Evolutionary conservation across 2,888 invertebrate species (phyloP).

Genomic region (Blastobasis adustella): DNA sequence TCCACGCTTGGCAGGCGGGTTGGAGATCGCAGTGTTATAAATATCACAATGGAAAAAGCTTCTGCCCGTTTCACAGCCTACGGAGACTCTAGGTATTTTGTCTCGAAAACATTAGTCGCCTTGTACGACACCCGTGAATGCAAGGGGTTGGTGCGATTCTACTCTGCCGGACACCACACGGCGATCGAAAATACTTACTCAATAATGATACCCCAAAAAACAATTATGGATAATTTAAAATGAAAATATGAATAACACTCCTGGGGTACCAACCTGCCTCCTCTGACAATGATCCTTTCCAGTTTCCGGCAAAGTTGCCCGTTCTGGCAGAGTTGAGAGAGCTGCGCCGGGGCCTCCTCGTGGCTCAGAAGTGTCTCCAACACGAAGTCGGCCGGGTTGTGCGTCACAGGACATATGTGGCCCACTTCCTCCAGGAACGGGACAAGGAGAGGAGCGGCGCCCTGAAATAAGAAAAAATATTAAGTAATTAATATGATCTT

Average conservation of each 20-base stretch:
- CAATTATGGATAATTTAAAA: background rate
- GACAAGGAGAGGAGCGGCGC: slow-evolving; percentile 79
- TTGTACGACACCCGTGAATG: too few relatives aligned
- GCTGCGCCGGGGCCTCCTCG: slow-evolving; percentile 38
- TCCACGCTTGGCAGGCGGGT: too few relatives aligned
- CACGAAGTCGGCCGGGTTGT: slow-evolving; percentile 87
- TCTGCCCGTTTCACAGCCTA: too few relatives aligned
- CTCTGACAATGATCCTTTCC: slow-evolving; percentile 45
- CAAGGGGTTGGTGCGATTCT: too few relatives aligned
- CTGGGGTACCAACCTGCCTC: slow-evolving; percentile 40
- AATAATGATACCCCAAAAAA: background rate
- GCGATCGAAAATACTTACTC: background rate
- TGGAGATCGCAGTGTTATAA: too few relatives aligned
- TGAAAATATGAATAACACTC: background rate
- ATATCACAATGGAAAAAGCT: too few relatives aligned
- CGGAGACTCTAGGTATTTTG: too few relatives aligned
- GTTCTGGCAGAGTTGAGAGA: slow-evolving; percentile 58
- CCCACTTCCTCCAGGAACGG: slow-evolving; percentile 79
- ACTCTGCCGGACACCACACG: background rate
- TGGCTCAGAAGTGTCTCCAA: slow-evolving; percentile 51
- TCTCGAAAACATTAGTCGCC: too few relatives aligned
- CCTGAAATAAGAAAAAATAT: slow-evolving; percentile 72
- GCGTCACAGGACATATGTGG: slow-evolving; percentile 82
- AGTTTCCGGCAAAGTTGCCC: slow-evolving; percentile 53
- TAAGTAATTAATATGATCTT: too few relatives aligned